A percentile compares a stretch with the other conserved stretches of the same genome.
Conservation (phyloP, 2,888 invertebrate species). For the Aromia moschata region DNA sequence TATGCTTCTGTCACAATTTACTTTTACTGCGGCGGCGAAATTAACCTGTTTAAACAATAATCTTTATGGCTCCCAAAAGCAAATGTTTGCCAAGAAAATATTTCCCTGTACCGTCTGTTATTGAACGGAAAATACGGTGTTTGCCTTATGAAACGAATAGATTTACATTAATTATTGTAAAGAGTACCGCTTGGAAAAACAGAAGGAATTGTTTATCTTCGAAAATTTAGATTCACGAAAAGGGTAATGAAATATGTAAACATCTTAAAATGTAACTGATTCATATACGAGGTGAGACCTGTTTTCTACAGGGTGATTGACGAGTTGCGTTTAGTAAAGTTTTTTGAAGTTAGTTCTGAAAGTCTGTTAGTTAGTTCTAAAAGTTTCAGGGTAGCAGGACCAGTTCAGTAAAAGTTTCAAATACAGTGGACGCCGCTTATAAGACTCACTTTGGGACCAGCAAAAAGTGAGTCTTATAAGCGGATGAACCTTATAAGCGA, state of each 20-base stretch:
- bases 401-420: no score
- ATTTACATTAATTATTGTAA: not conserved
- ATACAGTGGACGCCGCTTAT: no score
- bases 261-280: not conserved
- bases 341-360: no score
- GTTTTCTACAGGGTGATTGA: no score
- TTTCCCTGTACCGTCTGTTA: conserved; percentile 1
- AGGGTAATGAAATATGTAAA: not conserved
- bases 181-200: not conserved
- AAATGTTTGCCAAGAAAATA: conserved; percentile 14
- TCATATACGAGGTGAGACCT: not conserved
- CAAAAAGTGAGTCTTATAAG: no score
- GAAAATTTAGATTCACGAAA: no score
- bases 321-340: no score
- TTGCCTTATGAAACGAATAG: not conserved
- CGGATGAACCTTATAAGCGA: no score
- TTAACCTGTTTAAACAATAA: not conserved
- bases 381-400: no score
- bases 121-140: not conserved
- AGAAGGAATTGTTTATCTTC: no score
- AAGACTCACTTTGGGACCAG: no score
- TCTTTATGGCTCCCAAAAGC: conserved; percentile 11
- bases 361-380: no score
- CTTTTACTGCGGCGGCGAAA: conserved; percentile 2
- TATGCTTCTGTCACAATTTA: conserved; percentile 13